Evolutionary conservation across 2,113 vertebrate genomes (phyloP), one percentile per base, ranked within the genome.

Genomic region (Sinosuthora webbiana): DNA sequence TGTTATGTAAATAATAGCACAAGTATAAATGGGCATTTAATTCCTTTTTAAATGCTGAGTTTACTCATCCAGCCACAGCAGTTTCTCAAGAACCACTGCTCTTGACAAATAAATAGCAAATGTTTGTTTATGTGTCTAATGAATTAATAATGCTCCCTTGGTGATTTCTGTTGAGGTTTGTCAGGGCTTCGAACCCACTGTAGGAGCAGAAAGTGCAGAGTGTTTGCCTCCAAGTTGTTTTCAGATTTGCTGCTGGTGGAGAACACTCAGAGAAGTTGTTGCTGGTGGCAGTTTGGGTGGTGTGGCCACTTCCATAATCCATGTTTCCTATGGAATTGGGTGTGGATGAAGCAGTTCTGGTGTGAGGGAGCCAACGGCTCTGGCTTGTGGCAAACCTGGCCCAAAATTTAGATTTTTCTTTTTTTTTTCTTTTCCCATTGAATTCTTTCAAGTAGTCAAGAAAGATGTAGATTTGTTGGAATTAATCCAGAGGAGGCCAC

Each of bases 261-360:
- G 33, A 67, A 7, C 5, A 4, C 13, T 42, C 31, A 3, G 16
- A n/a, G 27, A 2, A 42, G 8, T 8, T 59, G 8, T 11, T 83
- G 47, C 19, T 75, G 7, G 12, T 23, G 63, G 17, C 31, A 30
- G 6, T 52, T 67, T 6, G 18, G 31, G 27, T 31, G 42, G 3
- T 41, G 11, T 44, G 37, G 45, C 11, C 47, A 11, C 24, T 44
- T 9, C 28, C 47, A 1, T 1, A 14, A 11, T 49, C 45, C 7
- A 2, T 4, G 1, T 28, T 56, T 42, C 7, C 1, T 5, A 1
- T 1, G 3, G 14, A 44, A 44, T 3, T 10, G 3, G 22, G 17
- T 13, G 15, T 11, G 22, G 11, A 5, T 23, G 19, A 6, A 10
- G 53, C 16, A 44, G 4, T 17, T 47, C 10, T 70, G 55, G 1